A percentile compares a stretch with the other conserved stretches of the same genome.
Evolutionary conservation across 2,113 vertebrate genomes (phyloP).

Genomic region (Procavia capensis): DNA sequence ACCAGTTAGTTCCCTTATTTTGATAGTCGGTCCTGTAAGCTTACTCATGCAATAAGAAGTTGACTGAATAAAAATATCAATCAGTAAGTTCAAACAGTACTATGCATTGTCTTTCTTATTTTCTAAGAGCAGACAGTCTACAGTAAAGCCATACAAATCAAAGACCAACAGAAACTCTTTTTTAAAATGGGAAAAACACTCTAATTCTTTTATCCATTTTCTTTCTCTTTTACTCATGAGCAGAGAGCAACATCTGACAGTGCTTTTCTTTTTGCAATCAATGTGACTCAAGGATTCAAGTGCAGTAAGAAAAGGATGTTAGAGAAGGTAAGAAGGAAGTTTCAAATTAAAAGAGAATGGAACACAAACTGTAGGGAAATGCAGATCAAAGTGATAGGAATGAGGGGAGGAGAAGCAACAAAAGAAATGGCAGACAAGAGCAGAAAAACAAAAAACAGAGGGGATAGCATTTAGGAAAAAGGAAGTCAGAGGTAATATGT

Average conservation of each 20-base stretch:
- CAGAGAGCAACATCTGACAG: slow-evolving; percentile 41
- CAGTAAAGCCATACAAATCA: background rate
- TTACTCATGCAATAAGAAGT: slow-evolving; percentile 2
- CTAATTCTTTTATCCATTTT: slow-evolving; percentile 26
- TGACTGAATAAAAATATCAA: slow-evolving; percentile 51
- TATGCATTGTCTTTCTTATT: background rate
- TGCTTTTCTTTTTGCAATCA: slow-evolving; percentile 54
- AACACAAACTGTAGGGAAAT: slow-evolving; percentile 37
- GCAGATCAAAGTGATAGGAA: slow-evolving; percentile 65
- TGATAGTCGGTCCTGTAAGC: background rate
- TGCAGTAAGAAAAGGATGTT: slow-evolving; percentile 6
- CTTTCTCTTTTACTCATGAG: background rate
- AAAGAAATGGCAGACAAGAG: slow-evolving; percentile 68
- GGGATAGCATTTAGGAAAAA: slow-evolving; percentile 15
- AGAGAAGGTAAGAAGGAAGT: slow-evolving; percentile 47
- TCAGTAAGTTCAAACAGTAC: background rate
- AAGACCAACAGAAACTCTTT: background rate
- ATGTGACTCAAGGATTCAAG: background rate
- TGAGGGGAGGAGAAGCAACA: slow-evolving; percentile 20
- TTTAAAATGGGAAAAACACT: slow-evolving; percentile 20
- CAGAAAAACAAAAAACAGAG: slow-evolving; percentile 50
- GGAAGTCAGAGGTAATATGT: slow-evolving; percentile 68
- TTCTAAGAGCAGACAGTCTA: background rate
- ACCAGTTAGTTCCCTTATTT: background rate
- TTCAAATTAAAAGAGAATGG: slow-evolving; percentile 63